Conservation (phyloP, 2,888 invertebrate genomes). For the Heterodera filipjevi region DNA sequence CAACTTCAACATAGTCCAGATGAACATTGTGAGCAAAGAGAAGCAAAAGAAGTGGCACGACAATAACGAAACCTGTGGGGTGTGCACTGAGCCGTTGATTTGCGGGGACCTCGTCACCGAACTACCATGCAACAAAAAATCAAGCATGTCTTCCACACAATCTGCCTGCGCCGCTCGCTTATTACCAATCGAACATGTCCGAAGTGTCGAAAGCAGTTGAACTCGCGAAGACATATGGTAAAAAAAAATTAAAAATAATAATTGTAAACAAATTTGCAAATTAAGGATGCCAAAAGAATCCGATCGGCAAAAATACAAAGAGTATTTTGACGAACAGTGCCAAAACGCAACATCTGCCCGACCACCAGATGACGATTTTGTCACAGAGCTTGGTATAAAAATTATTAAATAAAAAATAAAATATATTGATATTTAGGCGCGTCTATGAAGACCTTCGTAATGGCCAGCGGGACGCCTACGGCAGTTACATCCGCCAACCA, state of each 20-base stretch:
- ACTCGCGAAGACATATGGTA: neutral
- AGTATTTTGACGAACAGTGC: neutral
- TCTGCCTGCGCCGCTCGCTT: neutral
- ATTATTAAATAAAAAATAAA: neutral
- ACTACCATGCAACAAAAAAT: neutral
- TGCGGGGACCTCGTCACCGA: neutral
- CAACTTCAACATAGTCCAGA: neutral
- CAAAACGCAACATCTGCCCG: neutral
- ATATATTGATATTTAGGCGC: neutral
- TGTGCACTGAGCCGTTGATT: neutral
- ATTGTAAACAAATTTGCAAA: too few relatives aligned
- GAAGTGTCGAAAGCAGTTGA: neutral
- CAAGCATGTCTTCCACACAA: neutral
- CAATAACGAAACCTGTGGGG: neutral
- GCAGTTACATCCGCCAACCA: neutral
- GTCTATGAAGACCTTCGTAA: neutral
- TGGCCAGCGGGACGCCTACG: neutral
- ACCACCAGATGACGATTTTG: neutral
- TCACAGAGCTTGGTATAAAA: neutral
- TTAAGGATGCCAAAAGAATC: neutral
- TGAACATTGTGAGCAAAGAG: neutral
- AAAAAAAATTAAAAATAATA: neutral
- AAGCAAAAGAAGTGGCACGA: neutral
- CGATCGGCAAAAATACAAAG: neutral
- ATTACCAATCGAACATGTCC: neutral